Evolutionary conservation across 2,888 invertebrate species (phyloP), one percentile per base, ranked within the genome.

Genomic region (Electrophaes corylata): DNA sequence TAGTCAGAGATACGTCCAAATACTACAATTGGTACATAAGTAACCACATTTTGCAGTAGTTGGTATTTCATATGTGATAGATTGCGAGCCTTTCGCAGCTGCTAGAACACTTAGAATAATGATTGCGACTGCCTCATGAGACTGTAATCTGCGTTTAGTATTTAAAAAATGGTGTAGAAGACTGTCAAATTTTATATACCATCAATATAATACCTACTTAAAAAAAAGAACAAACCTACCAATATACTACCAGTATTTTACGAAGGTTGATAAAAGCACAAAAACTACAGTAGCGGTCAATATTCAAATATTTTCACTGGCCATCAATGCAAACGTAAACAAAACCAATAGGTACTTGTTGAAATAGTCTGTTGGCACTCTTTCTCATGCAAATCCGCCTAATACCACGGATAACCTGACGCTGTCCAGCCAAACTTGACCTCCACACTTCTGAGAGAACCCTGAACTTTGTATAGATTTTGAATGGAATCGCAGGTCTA

Each of bases 371-470:
- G 68, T 66, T 70, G 66, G 67, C 66, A 65, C 75, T 74, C 77
- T 81, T 79, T 79, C 70, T 74, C 67, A 81, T 79, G 79, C 77
- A 78, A 81, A 81, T 81, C 59, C 60, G 56, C 57, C 67, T 66
- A 70, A 71, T 70, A 72, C 70, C 62, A 57, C 65, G 64, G 65
- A 71, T 72, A 71, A 59, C 56, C 48, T 54, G 49, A 31, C 35
- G 51, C 26, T 60, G 57, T 37, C 76, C 70, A 72, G 20, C 49
- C 16, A 62, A 64, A 52, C 26, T 37, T 62, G 75, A 69, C 23
- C 75, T 58, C 31, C 57, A 52, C 51, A 58, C 57, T 70, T 62
- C 59, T 62, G 33, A 46, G 46, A 46, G 10, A 53, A 50, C 45
- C 37, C 47, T 4, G 5, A 1, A 4, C 29, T 49, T 37, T 50